Evolutionary conservation across 2,113 vertebrate species (phyloP), one percentile per base, ranked within the genome.

Genomic region (Brevimyrus niger): DNA sequence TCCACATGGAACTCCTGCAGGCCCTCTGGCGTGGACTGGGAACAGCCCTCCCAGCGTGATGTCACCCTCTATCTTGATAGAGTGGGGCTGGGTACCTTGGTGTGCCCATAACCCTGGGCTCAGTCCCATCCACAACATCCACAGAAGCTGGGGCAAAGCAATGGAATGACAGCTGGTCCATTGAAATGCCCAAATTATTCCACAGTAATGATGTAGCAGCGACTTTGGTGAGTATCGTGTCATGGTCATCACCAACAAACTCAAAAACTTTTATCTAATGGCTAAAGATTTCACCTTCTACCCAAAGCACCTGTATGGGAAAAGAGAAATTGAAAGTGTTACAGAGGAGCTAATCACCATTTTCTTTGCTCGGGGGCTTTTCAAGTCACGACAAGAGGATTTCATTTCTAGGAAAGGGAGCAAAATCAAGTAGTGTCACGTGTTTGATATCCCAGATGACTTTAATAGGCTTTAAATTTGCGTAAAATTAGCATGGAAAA

Each of bases 31-130:
- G 61, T 98, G 97, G 5, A 98, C 94, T 0, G 97, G 97, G 91
- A 98, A 98, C 2, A 98, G 95, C 1, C 97, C 97, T 0, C 97
- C 97, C 15, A 98, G 92, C 0, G 96, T 98, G 90, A 98, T 95
- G 93, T 98, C 96, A 0, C 97, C 97, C 2, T 97, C 96, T 38
- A 98, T 95, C 89, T 97, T 96, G 94, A 98, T 97, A 2, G 97
- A 97, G 90, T 97, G 95, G 11, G 96, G 93, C 87, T 96, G 92
- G 7, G 93, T 90, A 73, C 93, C 94, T 89, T 93, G 92, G 89
- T 95, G 94, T 61, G 93, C 93, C 90, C 88, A 13, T 0, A 90
- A 90, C 17, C 87, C 85, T 1, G 93, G 90, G 38, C 76, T 44
- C 47, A 93, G 80, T 15, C 92, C 90, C 84, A 92, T 55, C 90